These are phyloP conservation scores for Spondyliosoma cantharus DNA, from an alignment of 2,797 vertebrate genomes.

Conservation along the genomic window DNA sequence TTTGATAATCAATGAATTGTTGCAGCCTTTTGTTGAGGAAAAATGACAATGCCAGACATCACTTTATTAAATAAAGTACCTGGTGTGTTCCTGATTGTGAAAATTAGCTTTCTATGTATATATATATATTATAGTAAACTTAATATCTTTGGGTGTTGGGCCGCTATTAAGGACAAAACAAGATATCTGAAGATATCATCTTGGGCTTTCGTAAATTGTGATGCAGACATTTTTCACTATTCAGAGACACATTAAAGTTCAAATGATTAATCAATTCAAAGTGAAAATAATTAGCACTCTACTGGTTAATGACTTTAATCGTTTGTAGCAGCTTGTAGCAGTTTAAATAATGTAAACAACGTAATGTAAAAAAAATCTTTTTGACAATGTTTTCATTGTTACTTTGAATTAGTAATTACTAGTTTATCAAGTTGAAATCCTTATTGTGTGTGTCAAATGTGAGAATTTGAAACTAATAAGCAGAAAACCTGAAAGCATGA, in stretches of 20 bases:
- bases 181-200: neutral
- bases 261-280: neutral
- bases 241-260: neutral
- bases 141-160: neutral
- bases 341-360: no score
- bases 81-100: neutral
- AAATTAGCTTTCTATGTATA: neutral
- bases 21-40: no score
- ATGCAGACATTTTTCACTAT: no score
- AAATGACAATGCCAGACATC: neutral
- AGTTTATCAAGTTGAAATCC: neutral
- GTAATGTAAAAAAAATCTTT: no score
- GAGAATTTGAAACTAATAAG: neutral
- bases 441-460: neutral
- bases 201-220: no score
- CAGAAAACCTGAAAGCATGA: no score
- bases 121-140: neutral
- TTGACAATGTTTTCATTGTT: no score
- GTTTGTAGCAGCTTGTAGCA: no score
- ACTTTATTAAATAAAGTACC: no score
- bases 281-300: neutral
- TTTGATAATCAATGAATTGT: neutral
- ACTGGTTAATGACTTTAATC: no score
- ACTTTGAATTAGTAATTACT: no score
- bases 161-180: neutral